Conservation (phyloP, 2,888 invertebrate genomes). For the Odontocerum albicorne region DNA sequence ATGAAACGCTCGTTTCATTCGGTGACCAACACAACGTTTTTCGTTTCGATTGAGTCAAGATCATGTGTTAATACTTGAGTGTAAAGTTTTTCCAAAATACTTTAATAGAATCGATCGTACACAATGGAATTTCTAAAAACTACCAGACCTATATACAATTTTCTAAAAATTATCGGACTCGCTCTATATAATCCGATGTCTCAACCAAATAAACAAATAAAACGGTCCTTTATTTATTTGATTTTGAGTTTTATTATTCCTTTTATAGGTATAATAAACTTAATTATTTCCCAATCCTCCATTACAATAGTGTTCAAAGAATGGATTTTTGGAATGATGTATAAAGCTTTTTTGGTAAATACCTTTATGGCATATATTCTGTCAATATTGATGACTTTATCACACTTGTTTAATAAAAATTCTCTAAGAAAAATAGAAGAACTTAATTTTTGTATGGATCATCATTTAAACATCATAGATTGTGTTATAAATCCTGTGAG, state of each 20-base stretch:
- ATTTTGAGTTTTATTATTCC: neutral
- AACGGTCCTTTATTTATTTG: too few relatives aligned
- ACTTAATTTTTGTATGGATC: neutral
- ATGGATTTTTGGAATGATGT: neutral
- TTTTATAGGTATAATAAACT: neutral
- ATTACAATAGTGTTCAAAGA: too few relatives aligned
- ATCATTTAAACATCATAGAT: neutral
- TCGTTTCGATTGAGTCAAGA: too few relatives aligned
- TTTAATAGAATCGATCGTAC: too few relatives aligned
- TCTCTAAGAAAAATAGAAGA: conserved; percentile 1
- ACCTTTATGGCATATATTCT: neutral
- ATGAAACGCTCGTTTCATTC: too few relatives aligned
- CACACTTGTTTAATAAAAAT: neutral
- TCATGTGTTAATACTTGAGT: too few relatives aligned
- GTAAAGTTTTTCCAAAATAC: too few relatives aligned
- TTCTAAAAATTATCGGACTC: neutral
- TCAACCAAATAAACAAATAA: neutral
- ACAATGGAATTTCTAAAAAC: too few relatives aligned
- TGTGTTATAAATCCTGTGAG: neutral
- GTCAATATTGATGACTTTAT: neutral
- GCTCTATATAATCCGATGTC: neutral
- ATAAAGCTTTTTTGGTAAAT: neutral
- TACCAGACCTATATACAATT: neutral
- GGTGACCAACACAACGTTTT: too few relatives aligned
- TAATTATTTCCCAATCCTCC: too few relatives aligned